Percentiles rank a stretch among this genome's conserved stretches.
These are phyloP conservation scores for Calosoma granatense DNA, from an alignment of 1,140 invertebrate species.

Conservation along the genomic window DNA sequence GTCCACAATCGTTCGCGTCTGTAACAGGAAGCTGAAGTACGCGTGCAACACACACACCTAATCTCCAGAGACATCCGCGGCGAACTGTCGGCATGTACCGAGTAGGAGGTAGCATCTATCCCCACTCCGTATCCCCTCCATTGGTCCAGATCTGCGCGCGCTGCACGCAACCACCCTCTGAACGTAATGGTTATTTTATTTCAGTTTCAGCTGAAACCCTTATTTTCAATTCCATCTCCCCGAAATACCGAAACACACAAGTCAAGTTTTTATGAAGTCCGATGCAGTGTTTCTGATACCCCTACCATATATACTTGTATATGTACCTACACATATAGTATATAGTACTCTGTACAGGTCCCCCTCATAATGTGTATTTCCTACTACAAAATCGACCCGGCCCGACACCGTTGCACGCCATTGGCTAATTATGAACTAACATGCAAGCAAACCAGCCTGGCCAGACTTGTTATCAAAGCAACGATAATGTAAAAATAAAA, in stretches of 20 bases:
- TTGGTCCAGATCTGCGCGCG: not conserved
- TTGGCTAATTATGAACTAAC: constrained; percentile 6
- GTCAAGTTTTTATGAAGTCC: constrained; percentile 1
- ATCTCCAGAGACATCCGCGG: not conserved
- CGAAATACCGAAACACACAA: not conserved
- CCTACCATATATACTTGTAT: no score
- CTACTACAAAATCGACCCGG: not conserved
- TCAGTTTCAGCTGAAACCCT: not conserved
- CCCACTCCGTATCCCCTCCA: not conserved
- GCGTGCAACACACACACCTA: not conserved
- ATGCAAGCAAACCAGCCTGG: not conserved
- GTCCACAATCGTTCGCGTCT: not conserved
- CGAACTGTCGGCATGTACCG: not conserved
- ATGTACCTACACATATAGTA: not conserved
- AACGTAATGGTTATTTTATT: not conserved
- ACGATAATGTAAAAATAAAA: constrained; percentile 8
- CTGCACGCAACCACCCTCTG: not conserved
- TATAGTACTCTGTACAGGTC: not conserved
- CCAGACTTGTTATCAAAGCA: not conserved
- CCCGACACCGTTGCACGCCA: not conserved
- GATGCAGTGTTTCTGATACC: not conserved
- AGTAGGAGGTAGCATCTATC: not conserved
- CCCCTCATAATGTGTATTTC: not conserved
- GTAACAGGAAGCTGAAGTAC: not conserved
- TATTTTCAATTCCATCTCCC: not conserved